phyloP scores from a whole-genome alignment of 2,113 vertebrate genomes.

The Periophthalmodon schlosseri region DNA sequence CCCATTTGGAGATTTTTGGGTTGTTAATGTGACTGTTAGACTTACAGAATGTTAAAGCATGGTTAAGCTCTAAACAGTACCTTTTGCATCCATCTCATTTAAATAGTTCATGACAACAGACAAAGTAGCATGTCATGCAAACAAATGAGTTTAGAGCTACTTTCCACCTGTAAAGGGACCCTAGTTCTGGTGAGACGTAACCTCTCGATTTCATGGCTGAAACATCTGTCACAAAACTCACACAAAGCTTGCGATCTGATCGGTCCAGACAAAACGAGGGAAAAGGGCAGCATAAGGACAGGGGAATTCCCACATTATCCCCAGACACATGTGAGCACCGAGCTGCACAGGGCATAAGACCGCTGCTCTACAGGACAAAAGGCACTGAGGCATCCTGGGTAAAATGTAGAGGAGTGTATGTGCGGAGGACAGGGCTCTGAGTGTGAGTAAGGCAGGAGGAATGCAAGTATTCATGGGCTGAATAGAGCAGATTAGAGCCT shows the following conservation, averaged over 20 bases:
- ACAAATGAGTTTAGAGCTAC: not conserved
- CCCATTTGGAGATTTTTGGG: too few species aligned
- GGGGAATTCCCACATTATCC: constrained; percentile 66
- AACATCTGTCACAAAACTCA: constrained; percentile 38
- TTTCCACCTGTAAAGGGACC: constrained; percentile 34
- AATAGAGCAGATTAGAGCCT: constrained; percentile 67
- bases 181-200: constrained; percentile 34
- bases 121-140: not conserved
- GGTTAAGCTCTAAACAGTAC: too few species aligned
- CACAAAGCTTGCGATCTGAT: constrained; percentile 49
- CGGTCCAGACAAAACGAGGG: constrained; percentile 37
- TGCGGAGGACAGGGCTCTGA: constrained; percentile 13
- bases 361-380: constrained; percentile 33
- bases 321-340: constrained; percentile 14
- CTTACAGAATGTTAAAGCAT: too few species aligned
- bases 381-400: not conserved
- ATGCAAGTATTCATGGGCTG: constrained; percentile 67
- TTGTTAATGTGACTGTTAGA: too few species aligned
- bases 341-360: constrained; percentile 16
- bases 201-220: constrained; percentile 50
- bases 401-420: constrained; percentile 6
- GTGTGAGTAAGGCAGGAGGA: constrained; percentile 62
- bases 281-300: constrained; percentile 23
- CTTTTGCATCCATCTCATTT: too few species aligned
- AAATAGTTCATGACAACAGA: too few species aligned